These are phyloP conservation scores for Ptilorrhoa leucosticta DNA, from an alignment of 2,113 vertebrate genomes.

Conservation along the genomic window DNA sequence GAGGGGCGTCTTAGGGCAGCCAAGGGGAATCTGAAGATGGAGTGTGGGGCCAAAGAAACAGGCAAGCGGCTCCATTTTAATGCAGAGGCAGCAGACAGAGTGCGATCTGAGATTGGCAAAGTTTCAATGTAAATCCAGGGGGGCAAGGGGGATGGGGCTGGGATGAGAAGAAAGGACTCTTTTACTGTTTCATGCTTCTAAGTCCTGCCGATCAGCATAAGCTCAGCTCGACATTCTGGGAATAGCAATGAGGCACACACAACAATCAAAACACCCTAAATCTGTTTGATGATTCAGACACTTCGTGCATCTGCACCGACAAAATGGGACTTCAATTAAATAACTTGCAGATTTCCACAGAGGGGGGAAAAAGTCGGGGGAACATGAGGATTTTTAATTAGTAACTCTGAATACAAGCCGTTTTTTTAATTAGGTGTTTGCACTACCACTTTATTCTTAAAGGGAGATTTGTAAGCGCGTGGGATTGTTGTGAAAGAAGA, in stretches of 20 bases:
- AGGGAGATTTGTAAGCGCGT: constrained; percentile 44
- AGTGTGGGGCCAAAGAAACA: constrained; percentile 20
- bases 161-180: constrained; percentile 79
- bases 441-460: constrained; percentile 64
- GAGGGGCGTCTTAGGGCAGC: constrained; percentile 35
- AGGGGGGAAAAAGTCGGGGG: constrained; percentile 63
- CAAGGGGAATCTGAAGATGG: constrained; percentile 43
- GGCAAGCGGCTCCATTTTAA: constrained; percentile 73
- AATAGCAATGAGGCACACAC: constrained; percentile 83
- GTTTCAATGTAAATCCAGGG: constrained; percentile 80
- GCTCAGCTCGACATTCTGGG: constrained; percentile 76
- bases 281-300: constrained; percentile 77
- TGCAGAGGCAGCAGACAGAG: constrained; percentile 76
- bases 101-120: constrained; percentile 79
- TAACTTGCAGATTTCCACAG: constrained; percentile 71
- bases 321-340: constrained; percentile 77
- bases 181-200: constrained; percentile 78
- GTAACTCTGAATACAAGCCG: constrained; percentile 67
- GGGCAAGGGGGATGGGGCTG: constrained; percentile 69
- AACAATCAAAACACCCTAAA: constrained; percentile 76
- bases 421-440: constrained; percentile 73
- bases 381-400: constrained; percentile 77
- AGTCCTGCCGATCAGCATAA: constrained; percentile 79
- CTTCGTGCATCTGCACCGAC: constrained; percentile 71
- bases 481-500: constrained; percentile 52